phyloP scores from a whole-genome alignment of 1,140 invertebrate species.

The Drosophila sp. region DNA sequence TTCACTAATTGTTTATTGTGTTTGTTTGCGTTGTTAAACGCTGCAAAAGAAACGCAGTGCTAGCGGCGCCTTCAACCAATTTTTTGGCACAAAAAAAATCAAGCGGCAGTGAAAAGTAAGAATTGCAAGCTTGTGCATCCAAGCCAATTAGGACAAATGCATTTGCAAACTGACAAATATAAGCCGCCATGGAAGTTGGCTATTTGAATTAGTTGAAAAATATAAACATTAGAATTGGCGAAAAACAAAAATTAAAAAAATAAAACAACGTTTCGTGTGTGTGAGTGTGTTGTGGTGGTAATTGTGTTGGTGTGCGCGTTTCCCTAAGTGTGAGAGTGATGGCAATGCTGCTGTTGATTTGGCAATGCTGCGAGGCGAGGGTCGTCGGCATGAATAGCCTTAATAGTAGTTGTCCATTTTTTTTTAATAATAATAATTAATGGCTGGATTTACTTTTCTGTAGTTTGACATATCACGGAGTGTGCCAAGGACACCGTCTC shows the following conservation, averaged over 20 bases:
- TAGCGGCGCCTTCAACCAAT: constrained; percentile 1
- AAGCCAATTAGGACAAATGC: no score
- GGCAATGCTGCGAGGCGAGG: constrained; percentile 68
- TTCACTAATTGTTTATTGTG: constrained; percentile 24
- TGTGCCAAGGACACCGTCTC: constrained; percentile 36
- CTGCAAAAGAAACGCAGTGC: neutral
- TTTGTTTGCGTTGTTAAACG: constrained; percentile 22
- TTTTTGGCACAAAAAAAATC: constrained; percentile 28
- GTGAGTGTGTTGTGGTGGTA: constrained; percentile 10
- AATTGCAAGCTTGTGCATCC: neutral
- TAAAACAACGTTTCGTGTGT: constrained; percentile 35
- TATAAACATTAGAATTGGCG: constrained; percentile 23
- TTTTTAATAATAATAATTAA: neutral
- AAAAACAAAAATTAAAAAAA: constrained; percentile 32
- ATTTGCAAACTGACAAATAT: neutral
- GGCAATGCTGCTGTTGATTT: constrained; percentile 71
- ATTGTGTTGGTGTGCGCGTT: constrained; percentile 4
- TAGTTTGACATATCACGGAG: constrained; percentile 11
- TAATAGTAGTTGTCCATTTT: neutral
- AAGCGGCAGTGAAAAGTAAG: constrained; percentile 44
- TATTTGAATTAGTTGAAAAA: neutral
- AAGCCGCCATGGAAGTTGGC: neutral
- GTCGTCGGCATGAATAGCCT: constrained; percentile 35
- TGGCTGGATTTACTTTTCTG: neutral
- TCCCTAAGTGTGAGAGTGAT: constrained; percentile 24